Conservation (phyloP, 2,888 invertebrate species). For the Cremastobaeus sp. region DNA sequence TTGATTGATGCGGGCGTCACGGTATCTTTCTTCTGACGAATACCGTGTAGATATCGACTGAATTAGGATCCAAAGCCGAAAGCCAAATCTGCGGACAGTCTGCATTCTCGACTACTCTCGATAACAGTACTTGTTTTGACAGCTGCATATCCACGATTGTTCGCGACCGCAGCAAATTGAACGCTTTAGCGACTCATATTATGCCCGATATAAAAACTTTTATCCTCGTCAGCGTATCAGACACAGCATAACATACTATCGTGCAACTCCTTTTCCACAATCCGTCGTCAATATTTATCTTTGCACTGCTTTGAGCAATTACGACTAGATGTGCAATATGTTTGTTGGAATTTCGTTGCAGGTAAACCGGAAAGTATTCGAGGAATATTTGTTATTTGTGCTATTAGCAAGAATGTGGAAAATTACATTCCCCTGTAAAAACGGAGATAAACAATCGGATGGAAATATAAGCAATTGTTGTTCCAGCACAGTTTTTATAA, state of each 20-base stretch:
- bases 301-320: constrained; percentile 29
- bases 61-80: constrained; percentile 54
- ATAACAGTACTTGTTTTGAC: constrained; percentile 52
- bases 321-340: constrained; percentile 13
- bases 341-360: constrained; percentile 13
- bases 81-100: constrained; percentile 35
- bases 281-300: constrained; percentile 13
- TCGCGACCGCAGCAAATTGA: constrained; percentile 3
- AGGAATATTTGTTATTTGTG: not conserved
- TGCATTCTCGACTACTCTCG: constrained; percentile 37
- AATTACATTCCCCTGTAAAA: too few species aligned
- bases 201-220: too few species aligned
- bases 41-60: constrained; percentile 43
- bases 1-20: constrained; percentile 57
- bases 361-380: not conserved
- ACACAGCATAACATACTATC: too few species aligned
- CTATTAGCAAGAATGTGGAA: not conserved
- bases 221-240: too few species aligned
- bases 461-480: too few species aligned
- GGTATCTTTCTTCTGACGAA: constrained; percentile 55
- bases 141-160: constrained; percentile 21
- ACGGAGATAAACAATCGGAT: too few species aligned
- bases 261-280: not conserved
- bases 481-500: too few species aligned
- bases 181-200: too few species aligned